A percentile compares a stretch with the other conserved stretches of the same genome.
phyloP scores from a whole-genome alignment of 2,888 invertebrate genomes.

The Eristalis arbustorum region DNA sequence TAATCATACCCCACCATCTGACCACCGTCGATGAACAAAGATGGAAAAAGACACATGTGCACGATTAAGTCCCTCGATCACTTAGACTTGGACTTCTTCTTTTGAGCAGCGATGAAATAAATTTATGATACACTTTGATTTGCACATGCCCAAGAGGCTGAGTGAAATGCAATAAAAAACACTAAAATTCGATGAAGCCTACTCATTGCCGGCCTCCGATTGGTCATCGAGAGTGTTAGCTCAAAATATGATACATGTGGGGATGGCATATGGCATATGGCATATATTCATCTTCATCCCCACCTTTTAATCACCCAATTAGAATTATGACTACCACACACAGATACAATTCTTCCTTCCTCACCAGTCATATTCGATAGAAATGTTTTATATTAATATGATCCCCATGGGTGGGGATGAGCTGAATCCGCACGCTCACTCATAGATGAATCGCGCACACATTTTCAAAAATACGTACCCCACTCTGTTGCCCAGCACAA shows the following conservation, averaged over 20 bases:
- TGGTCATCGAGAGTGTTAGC: constrained; percentile 48
- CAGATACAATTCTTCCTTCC: constrained; percentile 33
- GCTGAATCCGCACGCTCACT: constrained; percentile 4
- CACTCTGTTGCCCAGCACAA: background rate
- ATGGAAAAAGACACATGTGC: constrained; percentile 21
- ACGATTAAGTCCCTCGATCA: background rate
- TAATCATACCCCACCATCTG: constrained; percentile 30
- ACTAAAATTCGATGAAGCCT: constrained; percentile 9
- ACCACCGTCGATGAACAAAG: background rate
- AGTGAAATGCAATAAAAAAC: constrained; percentile 52
- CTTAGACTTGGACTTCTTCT: background rate
- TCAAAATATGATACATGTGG: constrained; percentile 32
- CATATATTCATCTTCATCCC: constrained; percentile 18
- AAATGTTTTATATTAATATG: constrained; percentile 57
- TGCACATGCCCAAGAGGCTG: constrained; percentile 46
- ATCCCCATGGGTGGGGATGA: constrained; percentile 42
- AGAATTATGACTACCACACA: constrained; percentile 60
- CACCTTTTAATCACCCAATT: constrained; percentile 55
- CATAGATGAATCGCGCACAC: background rate
- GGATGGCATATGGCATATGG: no score
- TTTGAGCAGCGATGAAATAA: constrained; percentile 40
- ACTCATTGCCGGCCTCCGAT: constrained; percentile 56
- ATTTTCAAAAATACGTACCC: background rate
- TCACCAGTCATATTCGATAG: constrained; percentile 62
- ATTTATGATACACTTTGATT: constrained; percentile 53